Percentiles rank a stretch among this genome's conserved stretches.
phyloP scores from a whole-genome alignment of 2,113 vertebrate genomes.

The Tenebrosternarchus preto region DNA sequence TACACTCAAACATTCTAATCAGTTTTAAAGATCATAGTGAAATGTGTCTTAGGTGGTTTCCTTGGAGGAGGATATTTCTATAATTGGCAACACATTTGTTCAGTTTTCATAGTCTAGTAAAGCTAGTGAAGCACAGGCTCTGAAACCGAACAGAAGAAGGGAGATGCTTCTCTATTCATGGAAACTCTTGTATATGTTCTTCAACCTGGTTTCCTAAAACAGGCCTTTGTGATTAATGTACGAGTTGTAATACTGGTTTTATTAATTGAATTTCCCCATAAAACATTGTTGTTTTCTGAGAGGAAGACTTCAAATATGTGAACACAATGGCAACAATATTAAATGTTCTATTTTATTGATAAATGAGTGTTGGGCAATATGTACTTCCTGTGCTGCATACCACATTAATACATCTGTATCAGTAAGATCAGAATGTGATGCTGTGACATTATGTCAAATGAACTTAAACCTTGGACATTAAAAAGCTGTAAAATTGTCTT shows the following conservation, averaged over 20 bases:
- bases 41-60: not conserved
- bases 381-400: not conserved
- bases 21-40: not conserved
- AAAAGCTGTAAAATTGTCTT: not conserved
- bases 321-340: not conserved
- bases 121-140: not conserved
- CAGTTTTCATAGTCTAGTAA: not conserved
- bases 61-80: not conserved
- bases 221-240: constrained; percentile 4
- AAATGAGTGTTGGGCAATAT: not conserved
- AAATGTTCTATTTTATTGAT: not conserved
- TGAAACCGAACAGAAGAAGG: not conserved
- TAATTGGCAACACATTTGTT: not conserved
- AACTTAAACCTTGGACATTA: not conserved
- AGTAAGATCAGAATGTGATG: not conserved
- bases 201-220: not conserved
- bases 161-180: not conserved
- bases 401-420: not conserved
- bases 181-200: not conserved
- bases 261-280: not conserved
- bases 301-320: not conserved
- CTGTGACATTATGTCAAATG: not conserved
- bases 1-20: not conserved
- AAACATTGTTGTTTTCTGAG: too few species aligned
- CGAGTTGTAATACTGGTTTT: not conserved